These are phyloP conservation scores for Steatocranus sp. DNA, from an alignment of 2,797 vertebrate genomes.

Conservation along the genomic window DNA sequence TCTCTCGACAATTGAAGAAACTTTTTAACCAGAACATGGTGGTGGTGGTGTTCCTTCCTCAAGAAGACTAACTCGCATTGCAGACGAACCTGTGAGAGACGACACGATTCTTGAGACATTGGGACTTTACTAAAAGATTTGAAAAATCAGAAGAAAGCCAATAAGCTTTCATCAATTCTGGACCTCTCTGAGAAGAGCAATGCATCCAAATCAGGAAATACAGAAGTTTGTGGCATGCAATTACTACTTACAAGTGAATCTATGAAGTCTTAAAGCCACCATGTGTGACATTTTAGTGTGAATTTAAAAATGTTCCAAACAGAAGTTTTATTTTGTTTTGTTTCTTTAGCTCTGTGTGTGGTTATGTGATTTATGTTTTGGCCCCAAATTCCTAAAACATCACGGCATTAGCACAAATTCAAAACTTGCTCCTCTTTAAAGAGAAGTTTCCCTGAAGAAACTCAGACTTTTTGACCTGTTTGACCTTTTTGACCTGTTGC, in stretches of 20 bases:
- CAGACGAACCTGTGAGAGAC: background rate
- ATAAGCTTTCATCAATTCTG: background rate
- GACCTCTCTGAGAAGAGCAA: background rate
- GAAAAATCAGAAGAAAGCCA: background rate
- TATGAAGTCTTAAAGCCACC: background rate
- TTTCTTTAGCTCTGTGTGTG: background rate
- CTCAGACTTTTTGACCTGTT: background rate
- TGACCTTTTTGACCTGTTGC: background rate
- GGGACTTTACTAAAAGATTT: background rate
- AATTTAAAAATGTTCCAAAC: background rate
- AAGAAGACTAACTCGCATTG: background rate
- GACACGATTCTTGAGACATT: background rate
- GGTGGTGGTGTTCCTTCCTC: background rate
- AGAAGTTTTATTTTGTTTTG: background rate
- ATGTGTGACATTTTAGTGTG: background rate
- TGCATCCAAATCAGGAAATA: background rate
- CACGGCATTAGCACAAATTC: background rate
- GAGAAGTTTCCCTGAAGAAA: background rate
- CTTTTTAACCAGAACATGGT: background rate
- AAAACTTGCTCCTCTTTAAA: background rate
- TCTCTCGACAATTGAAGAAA: background rate
- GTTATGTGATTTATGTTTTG: background rate
- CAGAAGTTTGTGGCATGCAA: background rate
- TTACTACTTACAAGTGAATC: background rate
- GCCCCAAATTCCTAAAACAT: background rate